phyloP scores from a whole-genome alignment of 2,113 vertebrate genomes.

The Nycticebus coucang region DNA sequence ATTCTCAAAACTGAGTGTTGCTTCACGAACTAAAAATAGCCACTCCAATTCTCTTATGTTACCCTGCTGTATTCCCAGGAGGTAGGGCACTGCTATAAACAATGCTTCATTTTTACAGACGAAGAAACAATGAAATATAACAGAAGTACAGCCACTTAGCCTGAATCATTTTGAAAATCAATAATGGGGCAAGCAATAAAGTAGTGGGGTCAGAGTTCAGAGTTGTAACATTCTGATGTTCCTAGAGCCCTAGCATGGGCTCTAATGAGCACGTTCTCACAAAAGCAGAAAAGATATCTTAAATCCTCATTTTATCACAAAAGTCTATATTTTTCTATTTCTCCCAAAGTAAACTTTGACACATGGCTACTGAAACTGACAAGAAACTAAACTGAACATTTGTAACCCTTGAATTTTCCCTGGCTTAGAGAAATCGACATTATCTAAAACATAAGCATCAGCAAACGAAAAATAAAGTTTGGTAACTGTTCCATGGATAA shows the following conservation, averaged over 20 bases:
- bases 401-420: background rate
- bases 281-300: background rate
- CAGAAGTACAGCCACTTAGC: conserved; percentile 38
- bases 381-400: conserved; percentile 23
- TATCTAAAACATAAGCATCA: background rate
- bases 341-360: conserved; percentile 45
- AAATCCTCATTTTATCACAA: conserved; percentile 27
- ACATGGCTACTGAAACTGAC: background rate
- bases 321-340: background rate
- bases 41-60: conserved; percentile 56
- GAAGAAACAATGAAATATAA: conserved; percentile 56
- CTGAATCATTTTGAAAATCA: conserved; percentile 68
- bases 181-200: conserved; percentile 57
- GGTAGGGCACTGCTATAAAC: conserved; percentile 46
- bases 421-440: background rate
- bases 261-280: conserved; percentile 27
- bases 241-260: too few species aligned
- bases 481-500: conserved; percentile 10
- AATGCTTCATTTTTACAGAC: conserved; percentile 58
- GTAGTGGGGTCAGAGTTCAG: background rate
- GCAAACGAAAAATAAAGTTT: conserved; percentile 40
- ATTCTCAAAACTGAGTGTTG: conserved; percentile 62
- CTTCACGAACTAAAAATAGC: conserved; percentile 69
- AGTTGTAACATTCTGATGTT: background rate
- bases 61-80: conserved; percentile 45